phyloP scores from a whole-genome alignment of 2,113 vertebrate species.

The Dunckerocampus dactyliophorus region DNA sequence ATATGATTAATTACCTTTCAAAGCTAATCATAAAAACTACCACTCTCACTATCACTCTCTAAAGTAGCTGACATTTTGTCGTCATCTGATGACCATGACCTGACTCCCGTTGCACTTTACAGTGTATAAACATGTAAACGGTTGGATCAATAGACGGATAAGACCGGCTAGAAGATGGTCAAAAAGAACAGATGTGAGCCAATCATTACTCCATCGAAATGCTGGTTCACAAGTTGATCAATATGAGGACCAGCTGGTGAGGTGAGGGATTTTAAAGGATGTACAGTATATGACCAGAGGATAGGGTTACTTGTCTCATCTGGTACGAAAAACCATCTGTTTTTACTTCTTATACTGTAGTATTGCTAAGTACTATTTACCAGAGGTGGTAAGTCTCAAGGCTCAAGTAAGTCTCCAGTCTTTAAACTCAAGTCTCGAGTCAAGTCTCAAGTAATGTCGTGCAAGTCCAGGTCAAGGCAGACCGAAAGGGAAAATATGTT shows the following conservation, averaged over 20 bases:
- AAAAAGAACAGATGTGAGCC: constrained; percentile 23
- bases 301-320: constrained; percentile 30
- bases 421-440: too few relatives aligned
- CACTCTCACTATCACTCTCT: not conserved
- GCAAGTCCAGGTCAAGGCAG: too few relatives aligned
- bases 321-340: not conserved
- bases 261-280: constrained; percentile 50
- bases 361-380: too few relatives aligned
- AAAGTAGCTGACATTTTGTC: not conserved
- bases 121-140: not conserved
- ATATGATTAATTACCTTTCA: too few relatives aligned
- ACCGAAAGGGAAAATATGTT: too few relatives aligned
- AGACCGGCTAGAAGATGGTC: constrained; percentile 30
- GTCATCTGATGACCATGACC: not conserved
- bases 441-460: too few relatives aligned
- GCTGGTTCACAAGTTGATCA: constrained; percentile 50
- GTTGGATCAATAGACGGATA: constrained; percentile 40
- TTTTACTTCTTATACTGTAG: too few relatives aligned
- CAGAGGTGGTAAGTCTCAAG: too few relatives aligned
- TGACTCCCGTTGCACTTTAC: not conserved
- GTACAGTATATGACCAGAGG: constrained; percentile 27
- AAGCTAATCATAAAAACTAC: too few relatives aligned
- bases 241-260: constrained; percentile 41
- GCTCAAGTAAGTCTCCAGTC: too few relatives aligned
- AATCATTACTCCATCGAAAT: constrained; percentile 42